These are phyloP conservation scores for Lepidothrix coronata DNA, from an alignment of 2,113 vertebrate genomes.

Conservation along the genomic window DNA sequence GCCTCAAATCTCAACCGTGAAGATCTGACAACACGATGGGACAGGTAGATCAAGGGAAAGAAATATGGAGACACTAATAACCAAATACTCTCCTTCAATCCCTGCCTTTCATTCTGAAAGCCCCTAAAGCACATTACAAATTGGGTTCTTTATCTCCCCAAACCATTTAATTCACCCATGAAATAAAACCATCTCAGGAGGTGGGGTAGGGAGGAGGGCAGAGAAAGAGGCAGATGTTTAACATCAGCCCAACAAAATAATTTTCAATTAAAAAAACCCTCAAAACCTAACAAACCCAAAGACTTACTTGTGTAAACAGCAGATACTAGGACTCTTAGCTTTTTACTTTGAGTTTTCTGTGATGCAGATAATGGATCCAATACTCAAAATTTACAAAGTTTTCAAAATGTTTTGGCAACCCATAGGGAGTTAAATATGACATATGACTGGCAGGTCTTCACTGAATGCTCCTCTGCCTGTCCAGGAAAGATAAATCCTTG, in stretches of 20 bases:
- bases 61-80: constrained; percentile 45
- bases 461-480: not conserved
- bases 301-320: not conserved
- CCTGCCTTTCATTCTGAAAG: constrained; percentile 28
- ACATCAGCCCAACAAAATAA: not conserved
- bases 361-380: not conserved
- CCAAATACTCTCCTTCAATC: not conserved
- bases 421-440: not conserved
- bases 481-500: not conserved
- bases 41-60: constrained; percentile 42
- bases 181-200: constrained; percentile 3
- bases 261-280: not conserved
- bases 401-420: not conserved
- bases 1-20: not conserved
- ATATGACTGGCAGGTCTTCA: not conserved
- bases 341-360: not conserved
- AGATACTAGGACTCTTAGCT: not conserved
- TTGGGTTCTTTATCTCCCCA: not conserved
- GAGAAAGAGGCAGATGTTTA: not conserved
- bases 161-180: not conserved
- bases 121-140: constrained; percentile 38
- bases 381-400: not conserved
- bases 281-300: not conserved
- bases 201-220: not conserved
- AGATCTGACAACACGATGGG: constrained; percentile 1